These are phyloP conservation scores for Euthynnus affinis DNA, from an alignment of 2,797 vertebrate genomes.

Conservation along the genomic window DNA sequence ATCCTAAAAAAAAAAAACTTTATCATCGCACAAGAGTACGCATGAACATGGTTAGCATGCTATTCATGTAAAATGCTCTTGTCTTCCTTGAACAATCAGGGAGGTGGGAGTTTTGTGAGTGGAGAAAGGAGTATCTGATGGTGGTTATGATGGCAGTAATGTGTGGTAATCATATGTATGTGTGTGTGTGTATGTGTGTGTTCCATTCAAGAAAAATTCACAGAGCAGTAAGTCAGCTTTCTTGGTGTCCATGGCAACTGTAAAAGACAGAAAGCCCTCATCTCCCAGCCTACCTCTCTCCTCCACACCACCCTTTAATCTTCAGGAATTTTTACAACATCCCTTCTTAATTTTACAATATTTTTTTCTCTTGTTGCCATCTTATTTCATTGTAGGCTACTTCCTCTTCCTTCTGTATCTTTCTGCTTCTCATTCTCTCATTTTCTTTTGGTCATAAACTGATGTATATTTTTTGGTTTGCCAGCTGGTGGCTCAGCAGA, in stretches of 20 bases:
- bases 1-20: slow-evolving; percentile 4
- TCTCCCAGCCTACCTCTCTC: slow-evolving; percentile 62
- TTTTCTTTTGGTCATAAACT: not conserved
- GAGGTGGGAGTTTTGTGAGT: slow-evolving; percentile 34
- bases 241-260: slow-evolving; percentile 90
- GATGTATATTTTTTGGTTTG: not conserved
- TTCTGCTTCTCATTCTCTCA: not conserved
- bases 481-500: not conserved
- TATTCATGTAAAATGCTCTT: slow-evolving; percentile 13
- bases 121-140: slow-evolving; percentile 40
- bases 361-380: slow-evolving; percentile 16
- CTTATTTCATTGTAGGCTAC: slow-evolving; percentile 23
- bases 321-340: slow-evolving; percentile 1
- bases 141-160: slow-evolving; percentile 27
- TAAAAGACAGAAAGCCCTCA: slow-evolving; percentile 82
- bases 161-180: slow-evolving; percentile 23
- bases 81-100: slow-evolving; percentile 20
- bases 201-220: slow-evolving; percentile 62
- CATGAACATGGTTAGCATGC: not conserved
- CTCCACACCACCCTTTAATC: slow-evolving; percentile 43
- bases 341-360: not conserved
- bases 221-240: slow-evolving; percentile 75
- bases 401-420: not conserved
- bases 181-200: slow-evolving; percentile 10
- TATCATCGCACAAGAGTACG: not conserved